These are phyloP conservation scores for Ischnus inquisitorius DNA, from an alignment of 2,888 invertebrate genomes.

Conservation along the genomic window DNA sequence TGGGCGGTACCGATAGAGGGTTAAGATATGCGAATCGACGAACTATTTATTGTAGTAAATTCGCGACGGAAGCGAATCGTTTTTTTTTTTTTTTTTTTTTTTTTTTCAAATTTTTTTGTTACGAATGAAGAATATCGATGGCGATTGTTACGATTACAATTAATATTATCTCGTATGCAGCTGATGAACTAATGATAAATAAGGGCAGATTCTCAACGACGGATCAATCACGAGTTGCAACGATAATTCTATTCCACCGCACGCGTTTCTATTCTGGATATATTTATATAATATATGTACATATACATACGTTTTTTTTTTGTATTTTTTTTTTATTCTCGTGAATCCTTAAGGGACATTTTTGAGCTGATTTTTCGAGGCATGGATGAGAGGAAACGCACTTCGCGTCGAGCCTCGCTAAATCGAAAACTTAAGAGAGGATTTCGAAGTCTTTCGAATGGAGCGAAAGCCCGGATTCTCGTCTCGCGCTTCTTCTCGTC, in stretches of 20 bases:
- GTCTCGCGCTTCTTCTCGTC: constrained; percentile 79
- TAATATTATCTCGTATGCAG: constrained; percentile 8
- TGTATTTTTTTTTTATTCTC: constrained; percentile 24
- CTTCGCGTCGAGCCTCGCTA: constrained; percentile 33
- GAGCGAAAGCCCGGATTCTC: constrained; percentile 27
- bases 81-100: background rate
- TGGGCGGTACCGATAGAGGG: background rate
- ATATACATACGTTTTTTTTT: background rate
- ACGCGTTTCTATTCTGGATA: background rate
- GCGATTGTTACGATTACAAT: constrained; percentile 3
- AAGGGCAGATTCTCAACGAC: constrained; percentile 39
- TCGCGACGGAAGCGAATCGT: background rate
- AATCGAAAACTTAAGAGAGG: too few relatives aligned
- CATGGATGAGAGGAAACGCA: constrained; percentile 79
- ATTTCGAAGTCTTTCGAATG: too few relatives aligned
- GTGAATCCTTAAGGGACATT: constrained; percentile 75
- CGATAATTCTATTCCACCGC: background rate
- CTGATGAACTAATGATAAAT: background rate
- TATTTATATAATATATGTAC: background rate
- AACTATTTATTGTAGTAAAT: background rate
- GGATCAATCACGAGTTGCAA: background rate
- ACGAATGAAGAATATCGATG: background rate
- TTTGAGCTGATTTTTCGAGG: constrained; percentile 82
- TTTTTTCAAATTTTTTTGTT: too few relatives aligned
- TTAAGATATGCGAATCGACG: background rate